A percentile compares a stretch with the other conserved stretches of the same genome.
phyloP scores from a whole-genome alignment of 1,140 invertebrate species.

The Cydia amplana region DNA sequence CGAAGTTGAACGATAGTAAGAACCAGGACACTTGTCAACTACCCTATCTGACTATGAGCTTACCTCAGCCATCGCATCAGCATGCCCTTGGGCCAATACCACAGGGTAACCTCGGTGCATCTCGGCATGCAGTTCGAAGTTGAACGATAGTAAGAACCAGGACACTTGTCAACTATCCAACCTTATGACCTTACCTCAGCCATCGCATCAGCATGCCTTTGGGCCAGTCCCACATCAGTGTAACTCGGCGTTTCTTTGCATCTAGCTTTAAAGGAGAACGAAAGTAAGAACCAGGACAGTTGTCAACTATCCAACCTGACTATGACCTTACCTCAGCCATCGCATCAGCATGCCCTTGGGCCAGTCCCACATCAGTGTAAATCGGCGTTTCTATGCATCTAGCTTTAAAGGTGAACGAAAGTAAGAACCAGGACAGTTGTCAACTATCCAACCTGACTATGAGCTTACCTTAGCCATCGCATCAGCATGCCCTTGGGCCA shows the following conservation, averaged over 20 bases:
- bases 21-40: slow-evolving; percentile 80
- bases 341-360: slow-evolving; percentile 69
- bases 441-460: too few species aligned
- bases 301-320: too few species aligned
- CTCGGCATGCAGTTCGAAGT: slow-evolving; percentile 68
- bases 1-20: slow-evolving; percentile 77
- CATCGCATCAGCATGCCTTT: slow-evolving; percentile 72
- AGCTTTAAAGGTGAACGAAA: slow-evolving; percentile 77
- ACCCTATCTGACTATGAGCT: too few species aligned
- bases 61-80: slow-evolving; percentile 71
- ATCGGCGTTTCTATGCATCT: slow-evolving; percentile 52
- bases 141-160: slow-evolving; percentile 77
- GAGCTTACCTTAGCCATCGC: slow-evolving; percentile 65
- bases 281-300: slow-evolving; percentile 78
- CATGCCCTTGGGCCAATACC: slow-evolving; percentile 60
- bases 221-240: slow-evolving; percentile 53
- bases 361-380: slow-evolving; percentile 51
- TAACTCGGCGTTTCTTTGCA: slow-evolving; percentile 51
- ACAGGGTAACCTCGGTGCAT: slow-evolving; percentile 49
- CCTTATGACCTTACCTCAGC: slow-evolving; percentile 47
- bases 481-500: slow-evolving; percentile 65
- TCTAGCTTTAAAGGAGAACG: slow-evolving; percentile 74
- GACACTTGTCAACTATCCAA: too few species aligned
- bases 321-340: slow-evolving; percentile 59
- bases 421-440: slow-evolving; percentile 74